Percentiles rank a stretch among this genome's conserved stretches.
Conservation (phyloP, 2,113 vertebrate genomes). For the Neogale vison region DNA sequence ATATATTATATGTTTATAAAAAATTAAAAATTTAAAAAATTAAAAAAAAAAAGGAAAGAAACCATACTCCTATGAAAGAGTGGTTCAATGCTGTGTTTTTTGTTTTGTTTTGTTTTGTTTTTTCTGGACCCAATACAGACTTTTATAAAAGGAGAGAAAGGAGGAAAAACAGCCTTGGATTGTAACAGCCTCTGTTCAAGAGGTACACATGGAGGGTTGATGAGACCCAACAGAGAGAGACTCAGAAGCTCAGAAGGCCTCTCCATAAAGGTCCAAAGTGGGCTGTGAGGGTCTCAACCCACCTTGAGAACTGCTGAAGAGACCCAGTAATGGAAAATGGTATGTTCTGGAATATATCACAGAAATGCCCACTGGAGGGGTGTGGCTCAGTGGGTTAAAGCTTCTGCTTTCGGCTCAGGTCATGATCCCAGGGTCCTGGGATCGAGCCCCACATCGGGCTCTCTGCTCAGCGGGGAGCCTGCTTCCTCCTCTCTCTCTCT, state of each 20-base stretch:
- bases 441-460: too few species aligned
- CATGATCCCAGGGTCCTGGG: too few species aligned
- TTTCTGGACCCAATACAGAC: background rate
- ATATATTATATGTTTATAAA: too few species aligned
- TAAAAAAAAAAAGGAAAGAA: too few species aligned
- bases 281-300: background rate
- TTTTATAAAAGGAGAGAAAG: background rate
- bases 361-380: background rate
- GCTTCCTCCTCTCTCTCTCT: too few species aligned
- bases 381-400: too few species aligned
- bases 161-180: background rate
- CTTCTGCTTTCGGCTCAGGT: too few species aligned
- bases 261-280: background rate
- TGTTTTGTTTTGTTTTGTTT: background rate
- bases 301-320: background rate
- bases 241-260: fast-evolving
- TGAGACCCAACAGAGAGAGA: background rate
- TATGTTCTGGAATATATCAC: background rate
- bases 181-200: background rate
- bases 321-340: background rate
- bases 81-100: background rate
- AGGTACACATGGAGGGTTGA: fast-evolving
- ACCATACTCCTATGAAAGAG: background rate
- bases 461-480: too few species aligned
- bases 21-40: too few species aligned